Conservation (phyloP, 1,140 invertebrate species). For the Zaprionus tsacasi region DNA sequence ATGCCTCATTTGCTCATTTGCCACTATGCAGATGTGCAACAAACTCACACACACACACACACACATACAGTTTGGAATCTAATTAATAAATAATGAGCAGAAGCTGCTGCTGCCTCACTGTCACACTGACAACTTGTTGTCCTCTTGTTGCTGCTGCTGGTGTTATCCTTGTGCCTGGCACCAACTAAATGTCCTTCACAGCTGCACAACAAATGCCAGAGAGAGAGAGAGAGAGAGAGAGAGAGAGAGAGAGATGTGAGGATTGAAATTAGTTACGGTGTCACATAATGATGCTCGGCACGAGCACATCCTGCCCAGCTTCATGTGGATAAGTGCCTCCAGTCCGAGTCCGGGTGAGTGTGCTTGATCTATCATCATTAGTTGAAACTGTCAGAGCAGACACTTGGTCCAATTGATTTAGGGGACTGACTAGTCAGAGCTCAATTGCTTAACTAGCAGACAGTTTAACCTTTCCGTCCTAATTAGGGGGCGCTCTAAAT, state of each 20-base stretch:
- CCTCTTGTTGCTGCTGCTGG: conserved; percentile 4
- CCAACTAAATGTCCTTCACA: conserved; percentile 39
- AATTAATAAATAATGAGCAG: conserved; percentile 54
- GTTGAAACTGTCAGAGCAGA: conserved; percentile 43
- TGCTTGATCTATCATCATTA: conserved; percentile 58
- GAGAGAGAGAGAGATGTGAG: background rate
- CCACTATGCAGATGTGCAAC: conserved; percentile 8
- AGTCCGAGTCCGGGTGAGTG: conserved; percentile 33
- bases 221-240: background rate
- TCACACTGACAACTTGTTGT: conserved; percentile 24
- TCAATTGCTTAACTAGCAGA: conserved; percentile 30
- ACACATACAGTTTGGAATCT: conserved; percentile 23
- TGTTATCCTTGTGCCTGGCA: conserved; percentile 22
- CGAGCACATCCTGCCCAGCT: conserved; percentile 33
- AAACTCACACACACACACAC: conserved; percentile 9
- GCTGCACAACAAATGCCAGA: conserved; percentile 11
- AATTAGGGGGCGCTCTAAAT: background rate
- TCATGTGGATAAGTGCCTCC: background rate
- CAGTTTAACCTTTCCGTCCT: conserved; percentile 8
- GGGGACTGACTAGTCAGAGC: conserved; percentile 7
- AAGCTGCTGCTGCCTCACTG: conserved; percentile 10
- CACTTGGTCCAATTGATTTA: conserved; percentile 57
- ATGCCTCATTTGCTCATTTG: background rate
- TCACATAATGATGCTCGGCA: conserved; percentile 45
- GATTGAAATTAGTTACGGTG: conserved; percentile 52